phyloP scores from a whole-genome alignment of 92 coral and sea anemone genomes.

The Plumapathes pennacea region DNA sequence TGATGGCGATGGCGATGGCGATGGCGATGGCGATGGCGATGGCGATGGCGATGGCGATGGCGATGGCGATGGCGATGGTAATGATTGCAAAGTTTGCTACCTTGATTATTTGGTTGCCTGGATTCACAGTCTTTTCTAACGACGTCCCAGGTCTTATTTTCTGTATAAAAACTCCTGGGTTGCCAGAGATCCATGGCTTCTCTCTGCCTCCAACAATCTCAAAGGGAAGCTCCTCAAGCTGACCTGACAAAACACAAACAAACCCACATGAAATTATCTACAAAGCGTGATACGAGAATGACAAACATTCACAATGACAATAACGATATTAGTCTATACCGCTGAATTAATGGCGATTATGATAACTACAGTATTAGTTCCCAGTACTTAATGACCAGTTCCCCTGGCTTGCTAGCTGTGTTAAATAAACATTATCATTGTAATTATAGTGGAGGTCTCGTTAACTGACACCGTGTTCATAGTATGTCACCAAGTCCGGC shows the following conservation, averaged over 20 bases:
- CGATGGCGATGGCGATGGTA: not conserved
- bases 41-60: not conserved
- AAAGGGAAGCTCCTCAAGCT: constrained; percentile 22
- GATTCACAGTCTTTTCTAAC: constrained; percentile 19
- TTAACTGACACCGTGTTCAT: too few species aligned
- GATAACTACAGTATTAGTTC: too few species aligned
- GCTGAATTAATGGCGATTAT: too few species aligned
- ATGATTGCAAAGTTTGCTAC: constrained; percentile 6
- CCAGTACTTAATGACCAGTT: too few species aligned
- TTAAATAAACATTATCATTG: too few species aligned
- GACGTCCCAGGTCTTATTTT: constrained; percentile 21
- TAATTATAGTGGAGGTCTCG: too few species aligned
- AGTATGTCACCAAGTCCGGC: too few species aligned
- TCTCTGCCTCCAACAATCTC: constrained; percentile 36
- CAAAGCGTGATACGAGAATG: too few species aligned
- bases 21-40: not conserved
- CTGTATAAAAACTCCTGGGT: constrained; percentile 39
- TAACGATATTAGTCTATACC: too few species aligned
- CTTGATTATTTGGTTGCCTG: constrained; percentile 33
- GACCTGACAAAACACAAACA: not conserved
- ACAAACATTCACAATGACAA: too few species aligned
- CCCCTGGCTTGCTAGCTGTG: too few species aligned
- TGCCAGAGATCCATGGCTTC: constrained; percentile 11
- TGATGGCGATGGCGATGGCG: not conserved
- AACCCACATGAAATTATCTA: not conserved